These are phyloP conservation scores for Pseudococcus longispinus DNA, from an alignment of 2,888 invertebrate genomes.

Conservation along the genomic window DNA sequence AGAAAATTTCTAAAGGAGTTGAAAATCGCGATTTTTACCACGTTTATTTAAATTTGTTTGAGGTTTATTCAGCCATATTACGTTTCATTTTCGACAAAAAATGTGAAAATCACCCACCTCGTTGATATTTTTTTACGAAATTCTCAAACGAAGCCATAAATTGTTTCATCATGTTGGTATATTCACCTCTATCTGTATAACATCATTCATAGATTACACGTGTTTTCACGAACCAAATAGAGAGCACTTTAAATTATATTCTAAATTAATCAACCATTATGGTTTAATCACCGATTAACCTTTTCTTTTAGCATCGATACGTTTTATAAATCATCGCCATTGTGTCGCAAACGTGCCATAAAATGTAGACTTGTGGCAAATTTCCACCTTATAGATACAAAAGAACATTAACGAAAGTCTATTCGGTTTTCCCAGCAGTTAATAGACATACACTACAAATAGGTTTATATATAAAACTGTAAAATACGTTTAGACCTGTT, in stretches of 20 bases:
- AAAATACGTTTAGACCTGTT: no score
- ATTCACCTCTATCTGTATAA: neutral
- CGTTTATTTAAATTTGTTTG: no score
- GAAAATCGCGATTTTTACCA: no score
- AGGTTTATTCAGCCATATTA: no score
- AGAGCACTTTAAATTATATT: neutral
- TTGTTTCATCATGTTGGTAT: neutral
- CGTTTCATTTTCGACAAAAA: no score
- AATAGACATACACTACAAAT: neutral
- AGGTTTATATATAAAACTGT: no score
- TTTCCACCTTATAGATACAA: neutral
- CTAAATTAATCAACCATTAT: neutral
- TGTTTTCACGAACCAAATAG: neutral
- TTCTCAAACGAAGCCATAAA: neutral
- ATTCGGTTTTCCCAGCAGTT: neutral
- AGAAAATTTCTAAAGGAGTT: no score
- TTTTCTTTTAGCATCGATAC: neutral
- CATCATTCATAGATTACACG: neutral
- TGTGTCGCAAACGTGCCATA: neutral
- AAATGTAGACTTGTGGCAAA: neutral
- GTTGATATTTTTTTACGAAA: no score
- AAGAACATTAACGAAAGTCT: neutral
- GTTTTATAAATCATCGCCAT: neutral
- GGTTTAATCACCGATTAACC: neutral
- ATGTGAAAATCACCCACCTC: no score